Base-by-base conservation (phyloP, 2,888 invertebrate species). In the Sicus ferrugineus region DNA sequence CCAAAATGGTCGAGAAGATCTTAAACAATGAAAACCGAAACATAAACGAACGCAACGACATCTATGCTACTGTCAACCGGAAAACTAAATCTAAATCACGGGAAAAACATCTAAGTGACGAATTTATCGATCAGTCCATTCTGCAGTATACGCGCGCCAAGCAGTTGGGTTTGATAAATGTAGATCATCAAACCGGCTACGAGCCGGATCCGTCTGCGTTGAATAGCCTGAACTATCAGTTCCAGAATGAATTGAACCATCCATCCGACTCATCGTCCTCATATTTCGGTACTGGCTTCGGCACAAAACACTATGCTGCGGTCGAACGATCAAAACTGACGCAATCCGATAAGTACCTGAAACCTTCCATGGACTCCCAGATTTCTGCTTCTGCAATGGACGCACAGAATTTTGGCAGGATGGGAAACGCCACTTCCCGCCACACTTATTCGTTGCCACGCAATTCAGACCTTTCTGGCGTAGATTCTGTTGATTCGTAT, bases 21-120 rank as follows among this genome's bases (percentile, higher is more conserved):
- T 82, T 78, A 4, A 84, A 83, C 63, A 81, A 77, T 69, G 84
- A 84, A 66, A 83, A 81, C 69, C 76, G 83, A 7, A 84, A 84
- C 76, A 74, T 80, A 0, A 81, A 81, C 26, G 85, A 84, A 68
- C 80, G 81, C 59, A 81, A 83, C 69, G 85, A 86, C 69, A 83
- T 86, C 19, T 86, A 86, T 75, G 86, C 86, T 4, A 86, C 86
- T 1, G 83, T 86, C n/a, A 85, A 86, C 78, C 81, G 86, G 59
- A 85, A 85, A 70, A 80, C 81, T 9, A 86, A 86, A 72, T 83
- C 83, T 0, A 86, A 86, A 75, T 78, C 79, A 3, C 82, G 81
- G 21, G 82, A 81, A 64, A 84, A 85, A 68, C 85, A 85, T 70
- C 81, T 84, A 58, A 85, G 85, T 64, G 84, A 85, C 76, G 85